Evolutionary conservation across 1,140 invertebrate genomes (phyloP).

Genomic region (Drosophila bifasciata): DNA sequence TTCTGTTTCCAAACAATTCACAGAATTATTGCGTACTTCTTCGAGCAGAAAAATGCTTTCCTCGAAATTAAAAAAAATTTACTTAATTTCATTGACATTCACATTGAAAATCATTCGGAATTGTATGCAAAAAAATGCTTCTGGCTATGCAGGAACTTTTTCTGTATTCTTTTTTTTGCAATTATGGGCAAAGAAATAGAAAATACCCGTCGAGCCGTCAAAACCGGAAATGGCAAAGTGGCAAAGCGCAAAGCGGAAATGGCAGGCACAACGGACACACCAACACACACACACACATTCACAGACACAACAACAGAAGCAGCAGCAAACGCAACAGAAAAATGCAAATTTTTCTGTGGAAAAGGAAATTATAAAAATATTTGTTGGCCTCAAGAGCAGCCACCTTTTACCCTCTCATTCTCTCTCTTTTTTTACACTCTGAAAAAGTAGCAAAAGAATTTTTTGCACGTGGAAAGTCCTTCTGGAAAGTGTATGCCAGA

Average conservation of each 20-base stretch:
- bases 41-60: slow-evolving; percentile 10
- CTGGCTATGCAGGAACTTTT: slow-evolving; percentile 20
- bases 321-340: slow-evolving; percentile 34
- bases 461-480: slow-evolving; percentile 68
- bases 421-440: not conserved
- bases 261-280: slow-evolving; percentile 44
- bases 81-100: slow-evolving; percentile 53
- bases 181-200: slow-evolving; percentile 56
- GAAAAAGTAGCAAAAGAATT: slow-evolving; percentile 44
- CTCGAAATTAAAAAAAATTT: slow-evolving; percentile 31
- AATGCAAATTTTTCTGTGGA: slow-evolving; percentile 64
- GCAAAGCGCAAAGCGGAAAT: slow-evolving; percentile 67
- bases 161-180: slow-evolving; percentile 30
- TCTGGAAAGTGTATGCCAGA: not conserved
- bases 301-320: slow-evolving; percentile 32
- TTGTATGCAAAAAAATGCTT: slow-evolving; percentile 33
- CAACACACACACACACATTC: slow-evolving; percentile 32
- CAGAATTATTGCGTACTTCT: slow-evolving; percentile 8
- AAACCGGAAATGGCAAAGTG: slow-evolving; percentile 77
- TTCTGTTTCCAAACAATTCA: no score
- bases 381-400: slow-evolving; percentile 35
- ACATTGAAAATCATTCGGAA: slow-evolving; percentile 57
- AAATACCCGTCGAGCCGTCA: slow-evolving; percentile 56
- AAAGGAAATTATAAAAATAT: slow-evolving; percentile 78
- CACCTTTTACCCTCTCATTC: not conserved